These are phyloP conservation scores for Stenodera caucasica DNA, from an alignment of 2,888 invertebrate genomes.

Conservation along the genomic window DNA sequence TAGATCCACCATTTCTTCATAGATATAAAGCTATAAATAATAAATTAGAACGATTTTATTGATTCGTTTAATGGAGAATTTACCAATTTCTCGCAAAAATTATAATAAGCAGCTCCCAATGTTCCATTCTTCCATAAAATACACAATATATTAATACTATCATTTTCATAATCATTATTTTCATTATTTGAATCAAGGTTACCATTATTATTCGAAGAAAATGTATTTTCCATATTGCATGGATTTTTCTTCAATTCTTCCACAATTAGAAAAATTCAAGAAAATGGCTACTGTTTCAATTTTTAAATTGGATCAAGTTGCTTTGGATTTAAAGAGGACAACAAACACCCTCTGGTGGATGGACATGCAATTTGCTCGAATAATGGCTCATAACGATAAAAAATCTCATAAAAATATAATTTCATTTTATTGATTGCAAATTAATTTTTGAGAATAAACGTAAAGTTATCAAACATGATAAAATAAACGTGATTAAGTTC, in stretches of 20 bases:
- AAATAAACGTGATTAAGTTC: background rate
- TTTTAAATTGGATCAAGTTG: background rate
- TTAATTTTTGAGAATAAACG: too few relatives aligned
- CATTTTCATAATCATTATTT: constrained; percentile 14
- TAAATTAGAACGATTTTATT: background rate
- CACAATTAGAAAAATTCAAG: background rate
- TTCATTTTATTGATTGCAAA: too few relatives aligned
- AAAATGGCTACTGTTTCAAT: background rate
- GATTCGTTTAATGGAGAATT: constrained; percentile 16
- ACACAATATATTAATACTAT: constrained; percentile 62
- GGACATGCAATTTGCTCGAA: too few relatives aligned
- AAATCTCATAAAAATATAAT: too few relatives aligned
- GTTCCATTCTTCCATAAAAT: constrained; percentile 67
- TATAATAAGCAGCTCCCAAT: constrained; percentile 76
- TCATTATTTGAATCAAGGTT: constrained; percentile 5
- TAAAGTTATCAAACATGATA: too few relatives aligned
- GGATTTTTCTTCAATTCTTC: background rate
- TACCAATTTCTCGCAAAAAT: constrained; percentile 66
- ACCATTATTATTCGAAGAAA: background rate
- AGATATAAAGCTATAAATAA: constrained; percentile 60
- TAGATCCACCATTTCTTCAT: constrained; percentile 70
- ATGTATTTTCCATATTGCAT: background rate
- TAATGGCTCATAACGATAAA: too few relatives aligned
- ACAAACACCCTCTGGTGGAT: too few relatives aligned
- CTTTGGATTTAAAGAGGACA: too few relatives aligned